phyloP scores from a whole-genome alignment of 2,797 vertebrate species.

The Chaetodon trifasciatus region DNA sequence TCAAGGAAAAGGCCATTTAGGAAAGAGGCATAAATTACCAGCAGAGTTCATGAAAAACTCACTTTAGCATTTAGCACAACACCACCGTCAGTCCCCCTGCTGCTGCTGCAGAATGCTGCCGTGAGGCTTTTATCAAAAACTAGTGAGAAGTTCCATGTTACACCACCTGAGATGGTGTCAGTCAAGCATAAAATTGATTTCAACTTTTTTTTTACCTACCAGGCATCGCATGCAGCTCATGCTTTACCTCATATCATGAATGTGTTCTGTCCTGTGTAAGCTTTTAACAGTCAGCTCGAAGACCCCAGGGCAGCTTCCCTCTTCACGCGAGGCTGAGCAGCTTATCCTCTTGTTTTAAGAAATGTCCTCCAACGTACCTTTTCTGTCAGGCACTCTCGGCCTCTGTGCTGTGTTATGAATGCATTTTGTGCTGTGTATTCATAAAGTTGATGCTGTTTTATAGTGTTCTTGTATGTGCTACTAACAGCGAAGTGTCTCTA shows the following conservation, averaged over 20 bases:
- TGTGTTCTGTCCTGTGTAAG: conserved; percentile 5
- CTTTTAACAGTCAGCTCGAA: not conserved
- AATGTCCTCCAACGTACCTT: not conserved
- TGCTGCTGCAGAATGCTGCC: not conserved
- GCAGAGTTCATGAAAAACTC: conserved; percentile 1
- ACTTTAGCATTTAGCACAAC: conserved; percentile 7
- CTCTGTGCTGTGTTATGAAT: not conserved
- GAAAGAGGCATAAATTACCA: not conserved
- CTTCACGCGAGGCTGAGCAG: not conserved
- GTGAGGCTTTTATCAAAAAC: conserved; percentile 35
- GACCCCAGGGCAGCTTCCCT: not conserved
- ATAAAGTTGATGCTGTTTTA: not conserved
- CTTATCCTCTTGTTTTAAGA: not conserved
- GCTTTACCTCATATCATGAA: conserved; percentile 22
- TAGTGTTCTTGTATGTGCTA: not conserved
- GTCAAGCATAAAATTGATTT: conserved; percentile 50
- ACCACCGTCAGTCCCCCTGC: not conserved
- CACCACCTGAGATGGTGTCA: conserved; percentile 38
- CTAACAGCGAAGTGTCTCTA: not conserved
- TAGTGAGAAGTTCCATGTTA: not conserved
- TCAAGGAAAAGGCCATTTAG: not conserved
- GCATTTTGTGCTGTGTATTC: not conserved
- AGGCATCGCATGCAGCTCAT: conserved; percentile 19
- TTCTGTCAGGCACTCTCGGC: not conserved
- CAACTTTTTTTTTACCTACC: conserved; percentile 12